Base-by-base conservation (phyloP, 2,113 vertebrate genomes). In the Tautogolabrus adspersus region DNA sequence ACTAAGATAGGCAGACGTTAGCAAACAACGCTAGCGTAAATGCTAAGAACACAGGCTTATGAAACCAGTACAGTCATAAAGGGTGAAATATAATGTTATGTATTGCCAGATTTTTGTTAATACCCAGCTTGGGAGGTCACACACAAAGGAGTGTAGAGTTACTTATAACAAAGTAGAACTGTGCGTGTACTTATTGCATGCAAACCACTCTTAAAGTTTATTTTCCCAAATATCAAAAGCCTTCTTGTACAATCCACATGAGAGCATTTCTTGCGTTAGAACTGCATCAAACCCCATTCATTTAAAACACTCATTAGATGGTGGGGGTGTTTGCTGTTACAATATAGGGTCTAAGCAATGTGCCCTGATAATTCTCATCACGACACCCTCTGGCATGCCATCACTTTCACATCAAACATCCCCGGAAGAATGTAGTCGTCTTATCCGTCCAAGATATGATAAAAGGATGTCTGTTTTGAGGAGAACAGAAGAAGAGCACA, bases 371-470 rank as follows among this genome's bases (percentile, higher is more conserved):
- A 79, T 78, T 79, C 84, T 64, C 34, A 80, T 21, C 79, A 70
- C 55, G 23, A 26, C 76, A 62, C 79, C 69, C 73, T 70, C 66
- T 82, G 83, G 70, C 61, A 85, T 74, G 77, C 75, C 79, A 71
- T 79, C 77, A 61, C 77, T 81, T 90, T 82, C 47, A 87, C 72
- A 90, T 88, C 81, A 90, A 87, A 88, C 84, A 82, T 82, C 64
- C 67, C 52, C 69, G 46, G 79, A 86, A 89, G 88, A 87, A 81
- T 81, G 83, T 42, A 61, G 81, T 84, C 73, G 59, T 84, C 87
- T 89, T 87, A 88, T 90, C 87, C 84, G 44, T 64, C 67, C 26
- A 49, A 90, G 87, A 91, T 87, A 83, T 78, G 87, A 89, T 89
- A 81, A 90, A 90, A 72, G 72, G 62, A 80, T 44, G 86, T 70